Percentiles rank a stretch among this genome's conserved stretches.
These are phyloP conservation scores for Holothuria scabra DNA, from an alignment of 53 echinoderm and acorn worm species.

Conservation along the genomic window DNA sequence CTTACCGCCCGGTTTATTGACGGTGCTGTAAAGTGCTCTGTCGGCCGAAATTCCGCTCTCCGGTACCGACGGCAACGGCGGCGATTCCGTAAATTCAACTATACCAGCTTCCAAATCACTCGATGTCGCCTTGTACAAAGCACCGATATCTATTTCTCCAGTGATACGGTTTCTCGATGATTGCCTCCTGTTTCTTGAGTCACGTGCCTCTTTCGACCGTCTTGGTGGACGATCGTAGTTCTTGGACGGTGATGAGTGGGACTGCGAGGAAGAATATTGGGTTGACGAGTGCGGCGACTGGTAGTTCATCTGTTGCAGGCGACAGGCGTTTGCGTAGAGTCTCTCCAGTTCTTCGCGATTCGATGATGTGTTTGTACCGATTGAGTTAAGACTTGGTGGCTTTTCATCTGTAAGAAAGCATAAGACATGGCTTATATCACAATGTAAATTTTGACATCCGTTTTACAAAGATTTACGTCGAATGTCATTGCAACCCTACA, in stretches of 20 bases:
- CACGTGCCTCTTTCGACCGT: constrained; percentile 34
- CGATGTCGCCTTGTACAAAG: constrained; percentile 62
- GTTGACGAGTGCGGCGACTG: constrained; percentile 55
- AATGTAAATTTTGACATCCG: too few species aligned
- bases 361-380: constrained; percentile 63
- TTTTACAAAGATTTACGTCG: too few species aligned
- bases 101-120: constrained; percentile 95
- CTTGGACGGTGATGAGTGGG: constrained; percentile 50
- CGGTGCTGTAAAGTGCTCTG: constrained; percentile 25
- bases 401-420: constrained; percentile 32
- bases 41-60: constrained; percentile 55
- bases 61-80: constrained; percentile 78
- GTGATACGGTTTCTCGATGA: constrained; percentile 23
- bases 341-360: constrained; percentile 85
- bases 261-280: constrained; percentile 44
- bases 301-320: constrained; percentile 66
- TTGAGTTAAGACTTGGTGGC: constrained; percentile 50
- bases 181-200: constrained; percentile 49
- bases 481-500: too few species aligned
- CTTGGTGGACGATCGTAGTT: constrained; percentile 43
- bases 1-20: constrained; percentile 22
- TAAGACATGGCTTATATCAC: neutral
- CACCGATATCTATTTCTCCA: constrained; percentile 36
- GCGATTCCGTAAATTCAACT: constrained; percentile 77
- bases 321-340: constrained; percentile 77